phyloP scores from a whole-genome alignment of 2,797 vertebrate genomes.

The Hoplostethus mediterraneus region DNA sequence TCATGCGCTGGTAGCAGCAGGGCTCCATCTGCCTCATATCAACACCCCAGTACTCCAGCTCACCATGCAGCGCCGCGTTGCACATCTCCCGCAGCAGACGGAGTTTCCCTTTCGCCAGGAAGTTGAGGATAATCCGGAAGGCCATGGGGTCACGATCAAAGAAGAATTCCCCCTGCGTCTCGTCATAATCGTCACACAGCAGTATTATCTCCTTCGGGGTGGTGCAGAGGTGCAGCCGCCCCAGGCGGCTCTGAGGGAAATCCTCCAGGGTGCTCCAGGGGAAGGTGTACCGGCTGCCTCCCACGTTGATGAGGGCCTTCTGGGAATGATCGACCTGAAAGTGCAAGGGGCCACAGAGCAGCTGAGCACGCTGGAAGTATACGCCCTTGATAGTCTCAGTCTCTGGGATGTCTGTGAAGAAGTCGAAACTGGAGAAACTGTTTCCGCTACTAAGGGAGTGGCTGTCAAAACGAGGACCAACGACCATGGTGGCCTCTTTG shows the following conservation, averaged over 20 bases:
- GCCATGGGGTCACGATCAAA: constrained; percentile 91
- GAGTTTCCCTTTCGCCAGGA: constrained; percentile 90
- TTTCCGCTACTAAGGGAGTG: constrained; percentile 80
- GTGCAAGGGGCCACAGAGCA: constrained; percentile 64
- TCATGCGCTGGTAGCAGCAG: constrained; percentile 87
- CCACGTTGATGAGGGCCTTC: constrained; percentile 90
- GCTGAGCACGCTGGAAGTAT: constrained; percentile 85
- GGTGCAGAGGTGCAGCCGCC: constrained; percentile 87
- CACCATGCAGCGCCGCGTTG: constrained; percentile 88
- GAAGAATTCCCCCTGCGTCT: constrained; percentile 88
- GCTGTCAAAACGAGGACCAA: constrained; percentile 84
- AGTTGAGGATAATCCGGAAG: constrained; percentile 89
- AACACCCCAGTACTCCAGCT: constrained; percentile 92
- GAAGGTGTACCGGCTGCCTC: constrained; percentile 88
- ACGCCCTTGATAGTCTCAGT: constrained; percentile 85
- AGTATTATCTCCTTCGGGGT: constrained; percentile 85
- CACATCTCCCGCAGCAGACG: constrained; percentile 88
- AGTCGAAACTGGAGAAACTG: constrained; percentile 81
- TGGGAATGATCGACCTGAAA: constrained; percentile 69
- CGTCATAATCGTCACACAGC: constrained; percentile 92
- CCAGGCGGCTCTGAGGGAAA: constrained; percentile 89
- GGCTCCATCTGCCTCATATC: constrained; percentile 86
- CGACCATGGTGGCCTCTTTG: constrained; percentile 80
- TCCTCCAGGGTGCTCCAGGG: constrained; percentile 92
- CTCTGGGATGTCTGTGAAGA: constrained; percentile 75